Base-by-base conservation (phyloP, 2,888 invertebrate genomes). In the Rugalucina vietnamica region DNA sequence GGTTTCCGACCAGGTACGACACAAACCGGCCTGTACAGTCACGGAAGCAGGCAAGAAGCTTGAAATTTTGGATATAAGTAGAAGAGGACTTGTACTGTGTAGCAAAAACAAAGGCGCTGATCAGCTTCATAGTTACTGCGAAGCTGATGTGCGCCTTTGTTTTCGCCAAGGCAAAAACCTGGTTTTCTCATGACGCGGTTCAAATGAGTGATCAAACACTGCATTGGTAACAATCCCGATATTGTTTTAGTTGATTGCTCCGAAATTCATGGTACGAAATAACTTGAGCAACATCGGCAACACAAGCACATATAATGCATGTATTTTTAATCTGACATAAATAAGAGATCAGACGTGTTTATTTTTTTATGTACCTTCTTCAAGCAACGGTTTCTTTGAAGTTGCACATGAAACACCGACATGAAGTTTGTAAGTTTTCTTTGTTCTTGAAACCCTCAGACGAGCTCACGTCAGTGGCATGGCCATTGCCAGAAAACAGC, bases 311-410 rank as follows among this genome's bases (percentile, higher is more conserved):
- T 79, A 85, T 76, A 74, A 76, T 83, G 83, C 85, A 87, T 87
- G 85, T 87, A 87, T 87, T 85, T 87, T 87, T 87, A 87, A 87
- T 87, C 85, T 79, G 85, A 87, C 87, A 85, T 85, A 87, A 87
- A 87, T 85, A 85, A 87, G 75, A 85, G 85, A 79, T 87, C 87
- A 85, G 85, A 87, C 85, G 79, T 83, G 65, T 83, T 81, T 85
- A 75, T 76, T 80, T 81, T 87, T 87, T 87, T 87, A 87, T 85
- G 87, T 81, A 85, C 81, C 85, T 87, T 87, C 87, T 87, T 82
- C 83, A 85, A 85, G 83, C 83, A 85, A 83, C 71, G 27, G 50
- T 60, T 29, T 32, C 87, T 85, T 87, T 87, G 85, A 85, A 79
- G 70, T 83, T 34, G 49, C 27, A 85, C 83, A 83, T 87, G 85